A percentile compares a stretch with the other conserved stretches of the same genome.
Evolutionary conservation across 2,888 invertebrate species (phyloP).

Genomic region (Ectobius pallidus): DNA sequence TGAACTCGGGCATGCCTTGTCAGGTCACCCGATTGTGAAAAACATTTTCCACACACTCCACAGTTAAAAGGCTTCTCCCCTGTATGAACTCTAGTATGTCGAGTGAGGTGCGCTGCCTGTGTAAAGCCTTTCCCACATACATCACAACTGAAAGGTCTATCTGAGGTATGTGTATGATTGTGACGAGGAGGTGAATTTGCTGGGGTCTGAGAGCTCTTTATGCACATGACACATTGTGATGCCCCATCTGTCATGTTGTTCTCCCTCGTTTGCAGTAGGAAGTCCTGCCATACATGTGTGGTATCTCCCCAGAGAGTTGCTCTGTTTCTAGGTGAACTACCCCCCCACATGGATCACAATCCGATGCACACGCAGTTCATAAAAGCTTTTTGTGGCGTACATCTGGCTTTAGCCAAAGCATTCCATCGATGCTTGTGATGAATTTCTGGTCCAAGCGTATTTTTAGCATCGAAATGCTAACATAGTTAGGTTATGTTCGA

Average conservation of each 20-base stretch:
- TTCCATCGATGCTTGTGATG: too few relatives aligned
- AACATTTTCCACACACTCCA: slow-evolving; percentile 50
- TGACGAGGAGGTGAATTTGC: neutral
- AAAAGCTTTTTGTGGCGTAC: too few relatives aligned
- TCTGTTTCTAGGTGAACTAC: neutral
- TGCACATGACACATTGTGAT: slow-evolving; percentile 7
- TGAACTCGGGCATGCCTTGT: slow-evolving; percentile 51
- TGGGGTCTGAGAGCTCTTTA: slow-evolving; percentile 11
- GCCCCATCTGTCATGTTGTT: neutral
- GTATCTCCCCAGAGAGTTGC: neutral
- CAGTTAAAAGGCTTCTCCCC: slow-evolving; percentile 59
- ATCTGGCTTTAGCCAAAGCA: too few relatives aligned
- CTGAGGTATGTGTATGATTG: slow-evolving; percentile 41
- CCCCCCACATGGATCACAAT: too few relatives aligned
- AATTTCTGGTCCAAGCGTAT: too few relatives aligned
- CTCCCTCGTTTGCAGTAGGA: neutral
- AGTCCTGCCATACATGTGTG: slow-evolving; percentile 22
- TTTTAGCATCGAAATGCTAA: too few relatives aligned
- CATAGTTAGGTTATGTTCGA: too few relatives aligned
- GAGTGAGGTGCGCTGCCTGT: slow-evolving; percentile 47
- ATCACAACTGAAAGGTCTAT: slow-evolving; percentile 56
- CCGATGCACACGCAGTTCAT: too few relatives aligned
- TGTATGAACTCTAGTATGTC: slow-evolving; percentile 55
- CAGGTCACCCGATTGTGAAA: slow-evolving; percentile 43
- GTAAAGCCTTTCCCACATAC: slow-evolving; percentile 54